phyloP scores from a whole-genome alignment of 2,113 vertebrate species.

The Neodontobutis hainanensis region DNA sequence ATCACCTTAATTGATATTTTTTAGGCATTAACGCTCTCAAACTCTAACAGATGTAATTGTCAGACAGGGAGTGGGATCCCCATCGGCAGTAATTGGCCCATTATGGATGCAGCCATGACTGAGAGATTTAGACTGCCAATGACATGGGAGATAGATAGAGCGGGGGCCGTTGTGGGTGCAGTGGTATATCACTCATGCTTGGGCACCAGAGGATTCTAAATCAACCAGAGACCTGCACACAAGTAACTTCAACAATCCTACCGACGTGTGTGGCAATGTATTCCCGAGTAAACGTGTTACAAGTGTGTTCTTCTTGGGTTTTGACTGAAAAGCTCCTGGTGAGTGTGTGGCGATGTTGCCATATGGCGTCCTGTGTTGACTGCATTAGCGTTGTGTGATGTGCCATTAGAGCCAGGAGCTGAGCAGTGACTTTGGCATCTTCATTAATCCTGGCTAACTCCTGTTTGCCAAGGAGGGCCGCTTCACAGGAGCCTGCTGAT shows the following conservation, averaged over 20 bases:
- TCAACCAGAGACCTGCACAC: constrained; percentile 40
- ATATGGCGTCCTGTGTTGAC: constrained; percentile 63
- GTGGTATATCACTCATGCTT: constrained; percentile 68
- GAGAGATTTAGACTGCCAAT: constrained; percentile 73
- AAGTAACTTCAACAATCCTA: constrained; percentile 56
- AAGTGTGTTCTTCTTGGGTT: constrained; percentile 24
- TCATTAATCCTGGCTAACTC: constrained; percentile 75
- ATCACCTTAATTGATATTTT: constrained; percentile 85
- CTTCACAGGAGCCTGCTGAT: constrained; percentile 64
- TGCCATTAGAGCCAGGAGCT: constrained; percentile 64
- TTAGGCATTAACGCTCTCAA: constrained; percentile 81
- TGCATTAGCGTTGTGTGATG: constrained; percentile 51
- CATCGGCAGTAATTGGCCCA: constrained; percentile 80
- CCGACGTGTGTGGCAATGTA: constrained; percentile 21
- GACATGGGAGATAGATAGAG: constrained; percentile 71
- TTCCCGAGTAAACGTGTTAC: constrained; percentile 30
- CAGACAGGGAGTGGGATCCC: constrained; percentile 77
- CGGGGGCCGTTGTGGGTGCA: constrained; percentile 58
- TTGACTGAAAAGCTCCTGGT: constrained; percentile 40
- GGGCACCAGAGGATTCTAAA: constrained; percentile 59
- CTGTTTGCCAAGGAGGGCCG: constrained; percentile 45
- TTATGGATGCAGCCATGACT: constrained; percentile 81
- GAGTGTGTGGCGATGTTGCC: constrained; percentile 61
- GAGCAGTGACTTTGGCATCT: constrained; percentile 66
- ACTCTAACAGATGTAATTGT: constrained; percentile 82